Evolutionary conservation across 2,888 invertebrate species (phyloP).

Genomic region (Orchesella flavescens): DNA sequence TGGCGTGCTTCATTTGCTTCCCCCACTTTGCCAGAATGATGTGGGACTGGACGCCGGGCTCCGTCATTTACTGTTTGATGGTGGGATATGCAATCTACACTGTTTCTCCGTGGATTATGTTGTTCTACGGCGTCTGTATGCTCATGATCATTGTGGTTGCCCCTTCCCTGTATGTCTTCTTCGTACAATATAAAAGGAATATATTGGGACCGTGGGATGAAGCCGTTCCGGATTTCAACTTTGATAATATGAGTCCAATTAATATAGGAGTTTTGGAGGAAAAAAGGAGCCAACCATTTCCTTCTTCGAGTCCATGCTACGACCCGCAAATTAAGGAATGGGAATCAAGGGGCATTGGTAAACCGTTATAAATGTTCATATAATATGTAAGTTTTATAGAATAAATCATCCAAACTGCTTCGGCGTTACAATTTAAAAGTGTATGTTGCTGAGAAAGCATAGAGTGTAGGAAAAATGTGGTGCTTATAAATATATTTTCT

Average conservation of each 20-base stretch:
- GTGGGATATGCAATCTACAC: conserved; percentile 76
- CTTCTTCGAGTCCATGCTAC: too few relatives aligned
- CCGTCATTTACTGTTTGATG: conserved; percentile 77
- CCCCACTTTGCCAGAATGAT: conserved; percentile 84
- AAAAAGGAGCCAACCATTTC: conserved; percentile 16
- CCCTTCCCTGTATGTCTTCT: conserved; percentile 82
- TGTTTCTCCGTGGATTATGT: conserved; percentile 73
- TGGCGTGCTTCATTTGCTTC: conserved; percentile 90
- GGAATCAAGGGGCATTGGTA: conserved; percentile 1
- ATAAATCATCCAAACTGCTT: too few relatives aligned
- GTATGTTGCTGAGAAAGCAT: too few relatives aligned
- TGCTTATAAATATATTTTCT: too few relatives aligned
- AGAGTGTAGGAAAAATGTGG: too few relatives aligned
- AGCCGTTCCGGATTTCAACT: conserved; percentile 76
- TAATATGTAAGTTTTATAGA: too few relatives aligned
- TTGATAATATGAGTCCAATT: too few relatives aligned
- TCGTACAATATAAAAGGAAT: conserved; percentile 89
- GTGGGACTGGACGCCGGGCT: conserved; percentile 76
- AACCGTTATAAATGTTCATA: too few relatives aligned
- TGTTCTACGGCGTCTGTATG: conserved; percentile 79
- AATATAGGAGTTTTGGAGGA: too few relatives aligned
- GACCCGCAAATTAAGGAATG: neutral
- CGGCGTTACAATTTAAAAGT: too few relatives aligned
- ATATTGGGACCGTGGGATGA: conserved; percentile 99
- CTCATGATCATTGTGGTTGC: conserved; percentile 81